Base-by-base conservation (phyloP, 2,797 vertebrate species). In the Danionella dracula region DNA sequence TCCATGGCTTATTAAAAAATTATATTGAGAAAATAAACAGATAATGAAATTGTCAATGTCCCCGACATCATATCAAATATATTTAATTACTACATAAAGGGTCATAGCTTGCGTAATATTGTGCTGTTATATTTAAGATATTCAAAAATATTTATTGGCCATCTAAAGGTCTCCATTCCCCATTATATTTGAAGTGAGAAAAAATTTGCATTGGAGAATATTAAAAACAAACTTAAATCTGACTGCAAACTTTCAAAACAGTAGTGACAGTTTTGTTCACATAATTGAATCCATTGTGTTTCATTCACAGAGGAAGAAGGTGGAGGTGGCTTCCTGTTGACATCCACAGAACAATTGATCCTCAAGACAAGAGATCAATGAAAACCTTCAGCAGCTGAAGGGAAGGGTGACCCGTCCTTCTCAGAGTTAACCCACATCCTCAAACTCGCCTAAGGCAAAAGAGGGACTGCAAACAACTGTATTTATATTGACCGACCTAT, bases 301-400 rank as follows among this genome's bases (percentile, higher is more conserved):
- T 64, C 2, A 65, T 65, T 55, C 41, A 37, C 2, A 55, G 41
- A 65, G 41, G 31, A 55, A 46, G 40, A 35, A 17, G 17, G 19
- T 21, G 41, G 8, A 27, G 50, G 6, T 1, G 17, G 62, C 31
- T 55, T 65, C 62, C 62, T 46, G 50, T 59, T 59, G 29, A 59
- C 27, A 13, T 58, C n/a, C 41, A 23, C 9, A 17, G 10, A 65
- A 45, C 19, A 46, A 50, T 34, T 34, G 9, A 19, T 35, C 9
- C 6, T 64, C 17, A 16, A 45, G 19, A 37, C 40, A 54, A 2
- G 0, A 21, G 27, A 8, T 44, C 27, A 53, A 11, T 17, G 13
- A 49, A 17, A 49, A 17, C 4, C 46, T 13, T 20, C 20, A 4
- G 40, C 13, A 13, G 15, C 46, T 51, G 48, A 32, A 4, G 23